Conservation (phyloP, 2,113 vertebrate species). For the Cyprinodon tularosa region DNA sequence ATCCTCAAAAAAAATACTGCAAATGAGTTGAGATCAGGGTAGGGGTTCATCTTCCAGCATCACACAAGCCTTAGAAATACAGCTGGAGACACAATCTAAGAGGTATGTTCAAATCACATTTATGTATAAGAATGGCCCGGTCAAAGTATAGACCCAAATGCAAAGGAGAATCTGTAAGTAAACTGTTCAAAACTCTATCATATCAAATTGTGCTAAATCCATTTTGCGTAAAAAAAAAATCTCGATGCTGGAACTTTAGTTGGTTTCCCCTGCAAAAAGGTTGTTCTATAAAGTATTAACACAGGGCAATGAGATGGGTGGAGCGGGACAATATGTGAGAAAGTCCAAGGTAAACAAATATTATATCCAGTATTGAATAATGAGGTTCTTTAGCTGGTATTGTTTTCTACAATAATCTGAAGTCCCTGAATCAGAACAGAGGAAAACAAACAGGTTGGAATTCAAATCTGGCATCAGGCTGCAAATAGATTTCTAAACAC, state of each 20-base stretch:
- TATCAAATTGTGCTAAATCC: not conserved
- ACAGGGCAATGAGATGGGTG: not conserved
- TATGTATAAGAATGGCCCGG: not conserved
- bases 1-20: too few species aligned
- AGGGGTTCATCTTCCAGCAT: not conserved
- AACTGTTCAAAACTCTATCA: not conserved
- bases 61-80: not conserved
- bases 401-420: not conserved
- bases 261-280: too few species aligned
- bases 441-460: slow-evolving; percentile 45
- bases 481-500: slow-evolving; percentile 3
- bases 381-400: not conserved
- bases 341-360: not conserved
- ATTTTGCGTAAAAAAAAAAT: too few species aligned
- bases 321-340: not conserved
- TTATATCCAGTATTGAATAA: not conserved
- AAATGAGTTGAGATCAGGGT: not conserved
- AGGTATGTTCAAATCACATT: not conserved
- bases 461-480: slow-evolving; percentile 25
- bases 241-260: too few species aligned
- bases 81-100: too few species aligned
- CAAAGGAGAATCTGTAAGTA: not conserved
- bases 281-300: too few species aligned
- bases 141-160: not conserved
- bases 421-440: slow-evolving; percentile 1